A percentile compares a stretch with the other conserved stretches of the same genome.
These are phyloP conservation scores for Alloscopus bannaensis DNA, from an alignment of 2,888 invertebrate species.

Conservation along the genomic window DNA sequence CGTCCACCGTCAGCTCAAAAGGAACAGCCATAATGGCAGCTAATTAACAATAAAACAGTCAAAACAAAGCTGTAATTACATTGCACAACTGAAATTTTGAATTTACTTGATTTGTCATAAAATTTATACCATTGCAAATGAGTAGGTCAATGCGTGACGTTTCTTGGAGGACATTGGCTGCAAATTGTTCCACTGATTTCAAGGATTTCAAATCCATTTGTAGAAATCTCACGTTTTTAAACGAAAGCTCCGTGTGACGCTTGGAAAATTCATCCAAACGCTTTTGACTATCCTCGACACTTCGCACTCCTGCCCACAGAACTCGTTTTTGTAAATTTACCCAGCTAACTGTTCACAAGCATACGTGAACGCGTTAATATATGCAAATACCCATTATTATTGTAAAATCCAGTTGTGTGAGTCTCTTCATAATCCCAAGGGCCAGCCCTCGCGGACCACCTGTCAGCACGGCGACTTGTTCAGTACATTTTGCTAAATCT, in stretches of 20 bases:
- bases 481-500: conserved; percentile 1
- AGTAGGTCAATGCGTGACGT: conserved; percentile 83
- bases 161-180: conserved; percentile 80
- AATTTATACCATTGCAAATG: conserved; percentile 85
- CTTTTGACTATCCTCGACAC: conserved; percentile 19
- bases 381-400: conserved; percentile 59
- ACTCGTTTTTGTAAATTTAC: neutral
- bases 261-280: conserved; percentile 28
- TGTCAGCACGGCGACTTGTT: conserved; percentile 39
- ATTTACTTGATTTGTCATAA: neutral
- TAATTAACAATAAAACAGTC: neutral
- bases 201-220: conserved; percentile 86
- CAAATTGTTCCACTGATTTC: conserved; percentile 86
- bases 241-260: neutral
- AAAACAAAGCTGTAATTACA: too few species aligned
- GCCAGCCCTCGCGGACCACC: conserved; percentile 50
- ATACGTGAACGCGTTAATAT: too few species aligned
- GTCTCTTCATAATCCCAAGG: conserved; percentile 46
- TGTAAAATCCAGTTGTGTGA: conserved; percentile 48
- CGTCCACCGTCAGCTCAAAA: conserved; percentile 40
- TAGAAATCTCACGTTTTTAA: conserved; percentile 81
- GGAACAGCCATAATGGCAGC: conserved; percentile 41
- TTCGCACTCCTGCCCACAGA: conserved; percentile 37
- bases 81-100: too few species aligned
- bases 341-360: too few species aligned